These are phyloP conservation scores for Cheilosia vernalis DNA, from an alignment of 2,888 invertebrate genomes.

Conservation along the genomic window DNA sequence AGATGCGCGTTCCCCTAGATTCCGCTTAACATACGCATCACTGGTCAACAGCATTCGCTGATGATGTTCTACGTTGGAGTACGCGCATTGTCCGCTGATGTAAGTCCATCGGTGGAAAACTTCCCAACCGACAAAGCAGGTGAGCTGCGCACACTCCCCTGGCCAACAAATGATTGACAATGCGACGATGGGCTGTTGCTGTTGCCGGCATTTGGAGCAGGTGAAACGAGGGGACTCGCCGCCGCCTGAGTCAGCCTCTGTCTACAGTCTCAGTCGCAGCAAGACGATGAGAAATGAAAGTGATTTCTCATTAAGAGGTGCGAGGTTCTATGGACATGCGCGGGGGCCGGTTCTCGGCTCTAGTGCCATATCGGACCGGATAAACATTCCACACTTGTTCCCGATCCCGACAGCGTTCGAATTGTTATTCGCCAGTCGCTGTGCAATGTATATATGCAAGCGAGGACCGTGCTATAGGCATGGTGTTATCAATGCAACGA, in stretches of 20 bases:
- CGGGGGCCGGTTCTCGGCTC: conserved; percentile 36
- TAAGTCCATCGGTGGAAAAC: conserved; percentile 43
- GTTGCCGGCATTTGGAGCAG: conserved; percentile 35
- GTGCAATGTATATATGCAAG: conserved; percentile 18
- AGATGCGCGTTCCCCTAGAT: conserved; percentile 63
- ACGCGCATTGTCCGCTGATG: conserved; percentile 54
- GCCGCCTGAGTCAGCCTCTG: neutral
- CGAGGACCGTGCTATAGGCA: conserved; percentile 69
- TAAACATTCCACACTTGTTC: conserved; percentile 68
- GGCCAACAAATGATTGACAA: conserved; percentile 60
- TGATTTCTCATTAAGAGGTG: conserved; percentile 75
- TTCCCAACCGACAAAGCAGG: conserved; percentile 26
- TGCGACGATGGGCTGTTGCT: conserved; percentile 43
- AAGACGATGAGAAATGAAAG: conserved; percentile 70
- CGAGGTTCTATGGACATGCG: conserved; percentile 58
- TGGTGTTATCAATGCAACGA: conserved; percentile 73
- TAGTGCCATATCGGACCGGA: conserved; percentile 73
- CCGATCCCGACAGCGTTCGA: conserved; percentile 58
- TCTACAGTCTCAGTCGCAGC: neutral
- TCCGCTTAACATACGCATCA: conserved; percentile 71
- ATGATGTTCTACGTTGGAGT: conserved; percentile 56
- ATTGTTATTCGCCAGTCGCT: conserved; percentile 60
- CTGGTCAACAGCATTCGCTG: conserved; percentile 65
- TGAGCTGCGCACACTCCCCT: neutral
- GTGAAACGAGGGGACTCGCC: conserved; percentile 20